Evolutionary conservation across 2,888 invertebrate species (phyloP), one percentile per base, ranked within the genome.

Genomic region (Dendrolimus pini): DNA sequence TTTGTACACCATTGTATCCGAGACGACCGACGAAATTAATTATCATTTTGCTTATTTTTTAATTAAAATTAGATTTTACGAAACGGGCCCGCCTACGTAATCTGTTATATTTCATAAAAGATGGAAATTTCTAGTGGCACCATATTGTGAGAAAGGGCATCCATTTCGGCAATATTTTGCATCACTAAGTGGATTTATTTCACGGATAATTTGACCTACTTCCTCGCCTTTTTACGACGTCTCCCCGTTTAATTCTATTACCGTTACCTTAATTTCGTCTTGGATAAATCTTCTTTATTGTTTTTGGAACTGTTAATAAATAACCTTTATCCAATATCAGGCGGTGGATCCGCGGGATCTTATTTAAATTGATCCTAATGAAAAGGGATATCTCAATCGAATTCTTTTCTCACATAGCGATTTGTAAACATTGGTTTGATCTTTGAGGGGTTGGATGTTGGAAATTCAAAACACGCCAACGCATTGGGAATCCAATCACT

Each of bases 71-170:
- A 82, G 79, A 84, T 86, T 82, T 83, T 75, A 80, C 77, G 80
- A 80, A 84, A 83, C 79, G 77, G 75, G 47, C 47, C 78, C 78
- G 78, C 71, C 74, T 74, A 71, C 76, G 73, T 84, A 83, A 85
- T 87, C 87, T 77, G 80, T 80, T 84, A 88, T 85, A 84, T 87
- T 89, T 89, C 78, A 86, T 81, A 82, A 89, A 86, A 87, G 83
- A 89, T 87, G 88, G 82, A 87, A 85, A 88, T 86, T 80, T 80
- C 65, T 84, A 84, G 83, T 80, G 83, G 88, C 88, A 80, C 86
- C 89, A 85, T 89, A 89, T 87, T 89, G 89, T 80, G 79, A 80
- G 81, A 83, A 85, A 85, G 80, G 83, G 83, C 84, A 84, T 83
- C 80, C 80, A 78, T 83, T 87, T 80, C 69, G 75, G 79, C 68